phyloP scores from a whole-genome alignment of 2,888 invertebrate species.

The Acrobasis consociella region DNA sequence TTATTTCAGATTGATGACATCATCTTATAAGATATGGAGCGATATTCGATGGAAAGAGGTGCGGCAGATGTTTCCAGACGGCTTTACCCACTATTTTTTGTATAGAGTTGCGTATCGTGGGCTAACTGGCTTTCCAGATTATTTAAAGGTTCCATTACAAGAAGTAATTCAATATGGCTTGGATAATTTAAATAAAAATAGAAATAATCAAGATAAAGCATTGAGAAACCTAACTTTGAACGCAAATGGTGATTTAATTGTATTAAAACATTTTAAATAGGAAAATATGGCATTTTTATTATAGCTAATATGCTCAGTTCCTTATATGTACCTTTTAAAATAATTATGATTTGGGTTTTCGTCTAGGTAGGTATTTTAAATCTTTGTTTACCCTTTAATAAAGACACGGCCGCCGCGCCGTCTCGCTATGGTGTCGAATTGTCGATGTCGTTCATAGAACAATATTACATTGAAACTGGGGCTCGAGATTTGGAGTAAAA shows the following conservation, averaged over 20 bases:
- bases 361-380: too few relatives aligned
- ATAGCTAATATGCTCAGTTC: background rate
- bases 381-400: too few relatives aligned
- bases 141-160: slow-evolving; percentile 46
- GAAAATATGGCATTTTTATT: background rate
- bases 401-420: too few relatives aligned
- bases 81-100: slow-evolving; percentile 57
- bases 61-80: slow-evolving; percentile 56
- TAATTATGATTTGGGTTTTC: too few relatives aligned
- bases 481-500: too few relatives aligned
- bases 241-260: slow-evolving; percentile 47
- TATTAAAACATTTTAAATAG: slow-evolving; percentile 32
- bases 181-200: slow-evolving; percentile 31
- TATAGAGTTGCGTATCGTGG: slow-evolving; percentile 40
- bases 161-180: slow-evolving; percentile 49
- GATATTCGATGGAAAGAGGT: slow-evolving; percentile 70
- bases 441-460: too few relatives aligned
- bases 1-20: slow-evolving; percentile 52
- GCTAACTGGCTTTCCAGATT: slow-evolving; percentile 37
- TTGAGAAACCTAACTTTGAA: slow-evolving; percentile 53
- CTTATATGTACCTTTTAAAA: too few relatives aligned
- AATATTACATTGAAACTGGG: too few relatives aligned
- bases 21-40: slow-evolving; percentile 59
- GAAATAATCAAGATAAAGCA: slow-evolving; percentile 40
- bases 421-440: too few relatives aligned